Evolutionary conservation across 2,113 vertebrate genomes (phyloP), one percentile per base, ranked within the genome.

Genomic region (Epinephelus moara): DNA sequence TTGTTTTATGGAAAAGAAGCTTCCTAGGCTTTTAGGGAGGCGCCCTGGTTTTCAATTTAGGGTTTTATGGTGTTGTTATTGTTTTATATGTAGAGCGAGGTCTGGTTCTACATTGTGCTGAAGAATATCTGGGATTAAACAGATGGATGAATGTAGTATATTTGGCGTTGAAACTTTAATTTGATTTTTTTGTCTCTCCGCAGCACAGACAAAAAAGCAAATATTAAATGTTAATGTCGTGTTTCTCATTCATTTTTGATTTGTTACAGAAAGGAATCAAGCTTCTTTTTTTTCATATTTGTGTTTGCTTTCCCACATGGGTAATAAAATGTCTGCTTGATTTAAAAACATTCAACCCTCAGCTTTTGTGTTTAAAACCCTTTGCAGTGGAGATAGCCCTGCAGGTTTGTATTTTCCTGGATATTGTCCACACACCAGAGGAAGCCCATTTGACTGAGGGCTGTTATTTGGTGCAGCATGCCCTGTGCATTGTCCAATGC

Each of bases 1-100:
- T 85, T 64, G 60, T 89, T 84, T 74, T 55, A 82, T 74, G 64
- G 40, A 72, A 71, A 77, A 70, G 18, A 67, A 56, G 42, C 67
- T 80, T 83, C 50, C 8, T 27, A 11, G 21, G 37, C 45, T 83
- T 81, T 19, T 45, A n/a, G 49, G 60, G 25, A 66, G 45, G 7
- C 3, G 21, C 19, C 47, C 49, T 13, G 33, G 33, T 85, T 89
- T 87, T 73, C 3, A 27, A 50, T 56, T 27, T 23, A 11, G 19
- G 19, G 23, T 75, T 86, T 82, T 70, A 75, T 69, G 30, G 10
- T 14, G 19, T 25, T 75, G n/a, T 77, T 60, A 61, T 70, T 81
- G 79, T 77, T 78, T 77, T 21, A 64, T 57, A 60, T 63, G 25
- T 47, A 63, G 21, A 77, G 30, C 50, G 47, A 8, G 8, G 57